Evolutionary conservation across 2,113 vertebrate genomes (phyloP), one percentile per base, ranked within the genome.

Genomic region (Peromyscus maniculatus): DNA sequence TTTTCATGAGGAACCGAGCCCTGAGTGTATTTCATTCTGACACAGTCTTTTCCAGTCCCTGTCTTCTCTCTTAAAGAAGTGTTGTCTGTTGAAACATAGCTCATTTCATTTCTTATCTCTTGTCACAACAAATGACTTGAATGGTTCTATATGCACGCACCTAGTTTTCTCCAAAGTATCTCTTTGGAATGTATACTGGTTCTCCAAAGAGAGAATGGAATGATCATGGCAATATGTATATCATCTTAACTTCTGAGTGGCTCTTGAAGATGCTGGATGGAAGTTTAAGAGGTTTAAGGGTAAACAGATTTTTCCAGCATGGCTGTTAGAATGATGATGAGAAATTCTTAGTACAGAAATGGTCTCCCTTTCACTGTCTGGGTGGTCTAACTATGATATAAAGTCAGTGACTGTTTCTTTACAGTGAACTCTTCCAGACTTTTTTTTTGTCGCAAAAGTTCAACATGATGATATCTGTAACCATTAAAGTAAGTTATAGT

Each of bases 51-150:
- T 74, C 46, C 17, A 89, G 52, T 92, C 9, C 52, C 77, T 95
- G 49, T 75, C 66, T 94, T 92, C 92, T 24, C 46, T 67, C 59
- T 80, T 69, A 95, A 31, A 91, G 21, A 80, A 91, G 24, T 89
- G 67, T 95, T 72, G 79, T 93, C 90, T 92, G 26, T 90, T 77
- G 87, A 74, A 94, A 57, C 78, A 66, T 22, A 92, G 49, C 64
- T 94, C 69, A 64, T 91, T 95, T 49, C 26, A 71, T 88, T 96
- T 92, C 55, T 93, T 92, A 80, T 86, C 90, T 97, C 79, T 87
- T 80, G 36, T 86, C 89, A 86, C 72, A 96, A 62, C 52, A 89
- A 95, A 86, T 75, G 57, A 94, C 71, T 92, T 96, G 62, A 86
- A 89, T 75, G 16, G 19, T 75, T 95, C 39, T 49, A 66, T 67